Evolutionary conservation across 92 coral and sea anemone genomes (phyloP).

Genomic region (Porites evermanni): DNA sequence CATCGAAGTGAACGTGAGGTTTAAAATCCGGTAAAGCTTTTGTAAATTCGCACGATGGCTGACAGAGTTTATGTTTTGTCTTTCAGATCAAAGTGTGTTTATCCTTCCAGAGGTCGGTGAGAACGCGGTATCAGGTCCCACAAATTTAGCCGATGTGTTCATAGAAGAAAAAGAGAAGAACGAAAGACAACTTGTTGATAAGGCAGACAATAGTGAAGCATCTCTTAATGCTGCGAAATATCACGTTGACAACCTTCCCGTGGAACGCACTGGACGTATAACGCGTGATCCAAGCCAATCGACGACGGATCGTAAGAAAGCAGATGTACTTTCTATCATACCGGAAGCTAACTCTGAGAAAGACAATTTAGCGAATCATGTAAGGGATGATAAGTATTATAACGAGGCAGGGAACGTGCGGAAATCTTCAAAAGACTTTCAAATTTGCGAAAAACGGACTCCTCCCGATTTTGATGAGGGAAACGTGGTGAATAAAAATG

Average conservation of each 20-base stretch:
- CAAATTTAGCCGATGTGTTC: not conserved
- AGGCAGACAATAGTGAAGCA: not conserved
- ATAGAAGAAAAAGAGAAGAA: not conserved
- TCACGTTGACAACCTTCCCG: not conserved
- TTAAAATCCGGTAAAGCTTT: not conserved
- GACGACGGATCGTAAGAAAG: not conserved
- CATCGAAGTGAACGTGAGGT: not conserved
- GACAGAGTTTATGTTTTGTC: not conserved
- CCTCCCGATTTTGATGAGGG: not conserved
- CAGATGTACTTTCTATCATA: not conserved
- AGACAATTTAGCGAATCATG: conserved; percentile 20
- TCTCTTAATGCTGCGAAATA: not conserved
- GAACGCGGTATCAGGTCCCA: not conserved
- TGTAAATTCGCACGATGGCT: not conserved
- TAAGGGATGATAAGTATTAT: not conserved
- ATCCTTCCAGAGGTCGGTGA: conserved; percentile 15
- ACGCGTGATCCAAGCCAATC: not conserved
- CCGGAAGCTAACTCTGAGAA: conserved; percentile 2
- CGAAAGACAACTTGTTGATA: not conserved
- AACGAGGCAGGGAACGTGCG: not conserved
- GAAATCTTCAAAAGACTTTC: not conserved
- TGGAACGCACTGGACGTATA: not conserved
- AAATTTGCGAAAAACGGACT: not conserved
- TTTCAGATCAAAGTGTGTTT: not conserved
- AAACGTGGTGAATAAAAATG: not conserved